Evolutionary conservation across 2,113 vertebrate species (phyloP).

Genomic region (Taxidea taxus): DNA sequence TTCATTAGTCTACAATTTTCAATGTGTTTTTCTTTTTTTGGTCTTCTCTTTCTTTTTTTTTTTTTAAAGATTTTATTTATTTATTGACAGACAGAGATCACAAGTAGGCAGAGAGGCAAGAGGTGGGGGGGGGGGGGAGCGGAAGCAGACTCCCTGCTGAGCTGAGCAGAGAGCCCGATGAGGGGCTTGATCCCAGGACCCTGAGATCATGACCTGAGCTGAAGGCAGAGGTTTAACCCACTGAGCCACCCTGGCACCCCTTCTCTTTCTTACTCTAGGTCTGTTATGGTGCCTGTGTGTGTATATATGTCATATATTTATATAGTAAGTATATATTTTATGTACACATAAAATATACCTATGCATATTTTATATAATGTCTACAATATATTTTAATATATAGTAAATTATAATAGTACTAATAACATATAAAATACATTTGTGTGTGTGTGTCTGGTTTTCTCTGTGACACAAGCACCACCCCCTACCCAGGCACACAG

Average conservation of each 20-base stretch:
- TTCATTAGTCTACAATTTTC: not conserved
- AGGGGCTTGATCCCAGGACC: too few species aligned
- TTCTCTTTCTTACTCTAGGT: not conserved
- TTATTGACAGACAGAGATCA: too few species aligned
- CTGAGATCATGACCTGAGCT: too few species aligned
- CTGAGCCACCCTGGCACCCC: too few species aligned
- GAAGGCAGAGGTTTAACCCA: too few species aligned
- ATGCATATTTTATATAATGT: not conserved
- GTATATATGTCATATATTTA: not conserved
- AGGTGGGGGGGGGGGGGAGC: too few species aligned
- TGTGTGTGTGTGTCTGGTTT: not conserved
- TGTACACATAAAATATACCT: not conserved
- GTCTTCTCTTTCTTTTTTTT: not conserved
- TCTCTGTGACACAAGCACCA: not conserved
- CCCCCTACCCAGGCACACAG: not conserved
- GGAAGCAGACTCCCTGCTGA: too few species aligned
- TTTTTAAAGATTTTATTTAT: too few species aligned
- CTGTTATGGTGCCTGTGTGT: not conserved
- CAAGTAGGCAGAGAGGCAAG: too few species aligned
- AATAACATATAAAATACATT: not conserved
- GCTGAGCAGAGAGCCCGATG: too few species aligned
- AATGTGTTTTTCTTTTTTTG: not conserved
- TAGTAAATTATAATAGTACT: not conserved
- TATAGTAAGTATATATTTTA: not conserved
- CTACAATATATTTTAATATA: not conserved